phyloP scores from a whole-genome alignment of 2,888 invertebrate genomes.

The Caenorhabditis wallacei region DNA sequence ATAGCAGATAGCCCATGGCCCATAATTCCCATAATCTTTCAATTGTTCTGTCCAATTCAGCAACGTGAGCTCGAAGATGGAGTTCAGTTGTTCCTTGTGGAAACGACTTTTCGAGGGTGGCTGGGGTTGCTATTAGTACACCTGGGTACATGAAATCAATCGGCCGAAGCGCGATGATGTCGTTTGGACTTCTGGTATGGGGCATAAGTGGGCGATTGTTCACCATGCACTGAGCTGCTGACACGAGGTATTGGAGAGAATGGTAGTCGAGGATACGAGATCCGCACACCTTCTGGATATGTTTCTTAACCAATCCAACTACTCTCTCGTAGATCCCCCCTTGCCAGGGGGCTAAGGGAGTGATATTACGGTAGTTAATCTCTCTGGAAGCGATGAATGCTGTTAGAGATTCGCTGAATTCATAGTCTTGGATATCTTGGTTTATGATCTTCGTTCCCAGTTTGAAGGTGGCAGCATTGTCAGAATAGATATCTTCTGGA shows the following conservation, averaged over 20 bases:
- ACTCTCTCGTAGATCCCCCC: slow-evolving; percentile 84
- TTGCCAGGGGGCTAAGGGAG: slow-evolving; percentile 84
- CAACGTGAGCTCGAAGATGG: not conserved
- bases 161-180: not conserved
- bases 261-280: not conserved
- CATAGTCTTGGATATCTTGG: not conserved
- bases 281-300: not conserved
- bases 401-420: not conserved
- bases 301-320: slow-evolving; percentile 70
- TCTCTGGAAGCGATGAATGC: not conserved
- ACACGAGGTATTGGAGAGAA: not conserved
- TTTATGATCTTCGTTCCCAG: not conserved
- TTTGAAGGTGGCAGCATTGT: slow-evolving; percentile 1
- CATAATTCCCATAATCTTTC: slow-evolving; percentile 1
- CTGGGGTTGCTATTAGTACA: not conserved
- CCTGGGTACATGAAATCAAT: slow-evolving; percentile 10
- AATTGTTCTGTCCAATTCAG: not conserved
- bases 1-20: not conserved
- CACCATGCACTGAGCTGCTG: not conserved
- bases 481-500: not conserved
- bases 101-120: not conserved
- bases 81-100: not conserved
- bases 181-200: not conserved
- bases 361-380: slow-evolving; percentile 79
- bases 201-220: slow-evolving; percentile 6